Evolutionary conservation across 2,888 invertebrate genomes (phyloP).

Genomic region (Aromia moschata): DNA sequence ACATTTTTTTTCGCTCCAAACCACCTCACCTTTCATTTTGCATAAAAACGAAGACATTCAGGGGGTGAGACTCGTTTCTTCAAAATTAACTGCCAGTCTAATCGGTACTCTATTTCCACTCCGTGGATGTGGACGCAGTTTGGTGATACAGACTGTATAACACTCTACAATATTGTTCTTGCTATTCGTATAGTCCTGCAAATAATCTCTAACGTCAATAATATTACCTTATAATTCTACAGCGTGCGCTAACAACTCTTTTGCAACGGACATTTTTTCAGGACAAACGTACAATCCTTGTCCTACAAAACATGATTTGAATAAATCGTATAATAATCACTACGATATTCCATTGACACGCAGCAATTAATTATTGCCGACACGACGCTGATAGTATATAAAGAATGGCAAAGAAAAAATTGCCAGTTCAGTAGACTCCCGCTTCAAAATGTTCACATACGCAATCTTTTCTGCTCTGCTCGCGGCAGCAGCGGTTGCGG

Average conservation of each 20-base stretch:
- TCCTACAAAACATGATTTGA: conserved; percentile 11
- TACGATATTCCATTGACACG: conserved; percentile 6
- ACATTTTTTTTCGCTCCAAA: too few relatives aligned
- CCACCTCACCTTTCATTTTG: too few relatives aligned
- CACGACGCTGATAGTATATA: not conserved
- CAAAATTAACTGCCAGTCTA: too few relatives aligned
- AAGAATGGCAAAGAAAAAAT: not conserved
- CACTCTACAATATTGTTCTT: too few relatives aligned
- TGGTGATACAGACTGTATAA: too few relatives aligned
- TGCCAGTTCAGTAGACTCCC: not conserved
- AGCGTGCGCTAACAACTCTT: conserved; percentile 10
- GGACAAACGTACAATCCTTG: conserved; percentile 14
- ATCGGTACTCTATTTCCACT: too few relatives aligned
- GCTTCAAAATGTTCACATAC: conserved; percentile 15
- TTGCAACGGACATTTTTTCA: not conserved
- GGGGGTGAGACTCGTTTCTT: too few relatives aligned
- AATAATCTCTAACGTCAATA: too few relatives aligned
- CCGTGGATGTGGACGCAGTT: too few relatives aligned
- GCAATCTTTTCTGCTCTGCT: not conserved
- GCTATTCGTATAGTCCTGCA: too few relatives aligned
- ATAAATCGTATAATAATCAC: conserved; percentile 6
- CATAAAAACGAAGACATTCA: too few relatives aligned
- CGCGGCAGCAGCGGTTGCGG: conserved; percentile 5
- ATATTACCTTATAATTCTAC: not conserved
- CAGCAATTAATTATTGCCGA: not conserved